Conservation (phyloP, 2,113 vertebrate species). For the Strix aluco region DNA sequence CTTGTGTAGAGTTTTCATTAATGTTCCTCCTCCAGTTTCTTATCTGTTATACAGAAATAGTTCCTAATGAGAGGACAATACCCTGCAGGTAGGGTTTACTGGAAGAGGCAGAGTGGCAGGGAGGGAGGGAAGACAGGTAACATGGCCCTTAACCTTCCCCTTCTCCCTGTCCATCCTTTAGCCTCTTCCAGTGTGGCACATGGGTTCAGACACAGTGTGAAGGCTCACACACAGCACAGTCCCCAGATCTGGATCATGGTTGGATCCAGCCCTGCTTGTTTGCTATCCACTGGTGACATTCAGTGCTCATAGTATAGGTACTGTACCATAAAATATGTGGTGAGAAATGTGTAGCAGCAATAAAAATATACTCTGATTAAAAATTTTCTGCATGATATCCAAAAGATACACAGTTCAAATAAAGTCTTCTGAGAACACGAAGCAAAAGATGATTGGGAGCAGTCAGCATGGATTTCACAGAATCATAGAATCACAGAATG, state of each 20-base stretch:
- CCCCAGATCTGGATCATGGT: neutral
- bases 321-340: neutral
- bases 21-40: neutral
- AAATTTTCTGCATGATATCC: neutral
- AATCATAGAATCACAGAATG: no score
- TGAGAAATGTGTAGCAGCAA: neutral
- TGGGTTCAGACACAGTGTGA: neutral
- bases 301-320: neutral
- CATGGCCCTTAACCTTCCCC: neutral
- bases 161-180: neutral
- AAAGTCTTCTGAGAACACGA: neutral
- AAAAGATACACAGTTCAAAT: neutral
- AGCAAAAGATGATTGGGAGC: neutral
- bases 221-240: neutral
- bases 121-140: neutral
- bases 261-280: neutral
- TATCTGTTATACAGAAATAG: neutral
- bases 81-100: neutral
- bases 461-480: neutral
- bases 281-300: neutral
- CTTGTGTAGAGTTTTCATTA: neutral
- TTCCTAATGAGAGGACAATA: neutral
- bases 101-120: neutral
- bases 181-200: neutral
- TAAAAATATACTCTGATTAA: neutral